phyloP scores from a whole-genome alignment of 2,888 invertebrate species.

The Caenorhabditis japonica region DNA sequence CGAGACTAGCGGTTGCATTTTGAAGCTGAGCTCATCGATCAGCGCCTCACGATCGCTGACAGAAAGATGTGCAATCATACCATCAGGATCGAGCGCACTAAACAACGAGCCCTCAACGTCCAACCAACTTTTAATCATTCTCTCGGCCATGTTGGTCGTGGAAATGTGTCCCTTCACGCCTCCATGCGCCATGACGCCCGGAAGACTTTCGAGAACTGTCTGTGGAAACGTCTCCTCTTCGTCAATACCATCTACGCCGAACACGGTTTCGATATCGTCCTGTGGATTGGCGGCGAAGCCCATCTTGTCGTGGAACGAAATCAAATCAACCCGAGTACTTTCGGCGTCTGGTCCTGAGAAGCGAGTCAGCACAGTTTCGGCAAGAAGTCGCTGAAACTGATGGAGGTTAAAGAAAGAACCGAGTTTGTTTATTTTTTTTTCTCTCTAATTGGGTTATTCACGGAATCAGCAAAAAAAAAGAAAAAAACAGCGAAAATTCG shows the following conservation, averaged over 20 bases:
- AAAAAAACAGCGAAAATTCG: too few relatives aligned
- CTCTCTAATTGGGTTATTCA: too few relatives aligned
- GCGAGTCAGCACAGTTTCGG: background rate
- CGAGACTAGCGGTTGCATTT: conserved; percentile 29
- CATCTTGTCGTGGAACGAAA: background rate
- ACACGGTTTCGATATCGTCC: background rate
- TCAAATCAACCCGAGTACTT: background rate
- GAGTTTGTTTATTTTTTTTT: too few relatives aligned
- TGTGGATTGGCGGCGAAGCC: background rate
- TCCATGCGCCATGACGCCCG: background rate
- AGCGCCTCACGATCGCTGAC: conserved; percentile 25
- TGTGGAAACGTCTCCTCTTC: conserved; percentile 8
- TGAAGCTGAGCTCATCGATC: conserved; percentile 33
- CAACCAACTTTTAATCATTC: conserved; percentile 28
- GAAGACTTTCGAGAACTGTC: conserved; percentile 10
- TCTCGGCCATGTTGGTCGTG: conserved; percentile 4
- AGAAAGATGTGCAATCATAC: conserved; percentile 23
- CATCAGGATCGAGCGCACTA: conserved; percentile 15
- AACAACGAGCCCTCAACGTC: conserved; percentile 28
- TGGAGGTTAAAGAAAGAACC: too few relatives aligned
- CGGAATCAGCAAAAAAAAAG: too few relatives aligned
- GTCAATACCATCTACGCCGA: conserved; percentile 9
- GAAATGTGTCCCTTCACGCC: background rate
- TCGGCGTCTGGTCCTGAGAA: background rate
- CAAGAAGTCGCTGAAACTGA: too few relatives aligned